Percentiles rank a stretch among this genome's conserved stretches.
Evolutionary conservation across 1,140 invertebrate species (phyloP).

Genomic region (Procambarus clarkii): DNA sequence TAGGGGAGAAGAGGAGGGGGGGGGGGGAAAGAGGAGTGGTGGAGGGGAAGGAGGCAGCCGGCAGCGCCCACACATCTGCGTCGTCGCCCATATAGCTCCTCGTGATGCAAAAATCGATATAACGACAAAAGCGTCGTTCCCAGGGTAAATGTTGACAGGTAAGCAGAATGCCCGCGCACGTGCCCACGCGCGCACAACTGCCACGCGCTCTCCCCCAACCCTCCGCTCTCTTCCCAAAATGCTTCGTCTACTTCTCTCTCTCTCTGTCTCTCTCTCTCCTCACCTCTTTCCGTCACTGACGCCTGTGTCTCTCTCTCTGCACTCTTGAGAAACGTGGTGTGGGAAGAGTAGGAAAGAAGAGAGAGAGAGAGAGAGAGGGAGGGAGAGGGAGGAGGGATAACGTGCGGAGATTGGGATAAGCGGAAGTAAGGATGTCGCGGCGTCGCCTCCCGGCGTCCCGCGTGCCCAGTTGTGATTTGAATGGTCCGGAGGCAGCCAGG

Average conservation of each 20-base stretch:
- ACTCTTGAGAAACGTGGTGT: too few relatives aligned
- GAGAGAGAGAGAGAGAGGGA: not conserved
- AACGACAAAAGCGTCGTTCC: conserved; percentile 49
- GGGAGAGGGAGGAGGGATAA: not conserved
- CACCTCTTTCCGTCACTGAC: not conserved
- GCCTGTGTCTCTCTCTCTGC: too few relatives aligned
- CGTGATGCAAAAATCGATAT: conserved; percentile 41
- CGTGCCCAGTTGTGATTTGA: conserved; percentile 44
- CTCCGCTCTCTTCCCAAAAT: conserved; percentile 20
- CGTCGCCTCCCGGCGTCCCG: not conserved
- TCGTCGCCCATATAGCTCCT: conserved; percentile 3
- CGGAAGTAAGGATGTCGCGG: not conserved
- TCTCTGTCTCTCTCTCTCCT: not conserved
- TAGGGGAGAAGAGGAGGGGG: not conserved
- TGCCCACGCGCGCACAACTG: conserved; percentile 58
- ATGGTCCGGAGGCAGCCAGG: conserved; percentile 38
- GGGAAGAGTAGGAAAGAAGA: not conserved
- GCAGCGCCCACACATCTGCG: not conserved
- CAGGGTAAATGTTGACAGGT: conserved; percentile 66
- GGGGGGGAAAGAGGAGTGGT: not conserved
- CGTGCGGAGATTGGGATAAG: not conserved
- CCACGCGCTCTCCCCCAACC: conserved; percentile 3
- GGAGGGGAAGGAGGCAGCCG: not conserved
- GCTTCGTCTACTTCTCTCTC: not conserved
- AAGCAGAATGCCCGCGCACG: conserved; percentile 65